Evolutionary conservation across 37 sponge, comb jelly and placozoan species (phyloP), one percentile per base, ranked within the genome.

Genomic region (Eunapius fragilis): DNA sequence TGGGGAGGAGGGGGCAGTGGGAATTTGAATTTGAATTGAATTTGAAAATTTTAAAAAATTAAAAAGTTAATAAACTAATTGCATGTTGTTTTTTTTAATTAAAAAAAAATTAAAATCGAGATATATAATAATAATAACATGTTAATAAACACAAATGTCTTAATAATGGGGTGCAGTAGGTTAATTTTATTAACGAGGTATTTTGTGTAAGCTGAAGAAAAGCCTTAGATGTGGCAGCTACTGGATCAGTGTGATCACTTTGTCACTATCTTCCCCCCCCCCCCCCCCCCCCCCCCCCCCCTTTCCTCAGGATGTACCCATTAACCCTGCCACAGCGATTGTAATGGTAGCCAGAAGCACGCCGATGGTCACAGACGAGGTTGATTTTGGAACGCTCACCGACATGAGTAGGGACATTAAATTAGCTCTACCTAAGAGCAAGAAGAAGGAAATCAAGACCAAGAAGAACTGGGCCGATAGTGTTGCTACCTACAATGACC

Each of bases 331-430:
- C 31, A 72, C 70, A 27, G 89, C 89, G 23, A 71, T 89, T 2
- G 80, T 89, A 2, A 89, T 89, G 89, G 78, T 89, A 27, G 67
- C 89, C 25, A 67, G 89, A 17, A 12, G 76, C 13, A 78, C 74
- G n/a, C 24, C 49, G 30, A n/a, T n/a, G n/a, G 71, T 67, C 25
- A 24, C 25, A 3, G 68, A 25, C 67, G 26, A 30, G 17, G 25
- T 76, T 67, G 41, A 31, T 27, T 0, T 26, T 12, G 41, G 37
- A 22, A 28, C 28, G 17, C 78, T 41, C 58, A 12, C 26, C 24
- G 13, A 22, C 2, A 6, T 36, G 5, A 28, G 0, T 47, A 58
- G 12, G 24, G 75, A 25, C 68, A 30, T 36, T 70, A 27, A 22
- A 25, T 25, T 22, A 6, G 49, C 38, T 2, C 17, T 68, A 14